Percentiles rank a stretch among this genome's conserved stretches.
These are phyloP conservation scores for Bufo bufo DNA, from an alignment of 2,113 vertebrate genomes.

Conservation along the genomic window DNA sequence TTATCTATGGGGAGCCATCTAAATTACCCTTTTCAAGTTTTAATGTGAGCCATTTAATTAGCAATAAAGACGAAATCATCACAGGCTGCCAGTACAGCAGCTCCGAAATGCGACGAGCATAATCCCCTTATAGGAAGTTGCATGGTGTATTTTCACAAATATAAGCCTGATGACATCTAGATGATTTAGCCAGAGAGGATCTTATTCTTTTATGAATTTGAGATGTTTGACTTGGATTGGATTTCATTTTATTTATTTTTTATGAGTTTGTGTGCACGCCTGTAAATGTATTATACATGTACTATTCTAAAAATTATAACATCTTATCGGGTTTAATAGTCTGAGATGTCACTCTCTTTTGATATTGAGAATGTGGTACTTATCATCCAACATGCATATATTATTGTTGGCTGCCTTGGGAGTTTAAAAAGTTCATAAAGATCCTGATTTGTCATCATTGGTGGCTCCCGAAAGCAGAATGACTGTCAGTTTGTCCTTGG, in stretches of 20 bases:
- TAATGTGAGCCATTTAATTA: conserved; percentile 59
- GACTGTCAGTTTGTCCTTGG: neutral
- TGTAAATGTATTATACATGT: neutral
- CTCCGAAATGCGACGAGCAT: conserved; percentile 11
- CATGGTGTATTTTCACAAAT: conserved; percentile 23
- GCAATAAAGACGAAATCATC: conserved; percentile 56
- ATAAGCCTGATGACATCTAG: conserved; percentile 15
- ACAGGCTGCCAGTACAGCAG: conserved; percentile 40
- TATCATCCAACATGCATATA: neutral
- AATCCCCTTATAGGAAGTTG: conserved; percentile 21
- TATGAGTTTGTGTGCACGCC: neutral
- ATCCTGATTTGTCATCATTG: neutral
- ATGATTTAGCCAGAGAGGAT: conserved; percentile 2
- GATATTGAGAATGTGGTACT: neutral
- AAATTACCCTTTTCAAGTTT: conserved; percentile 60
- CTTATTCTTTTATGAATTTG: conserved; percentile 18
- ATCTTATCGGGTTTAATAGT: neutral
- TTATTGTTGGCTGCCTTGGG: neutral
- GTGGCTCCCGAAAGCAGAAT: neutral
- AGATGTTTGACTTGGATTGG: neutral
- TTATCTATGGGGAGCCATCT: conserved; percentile 59
- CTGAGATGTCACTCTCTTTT: neutral
- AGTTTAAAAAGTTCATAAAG: neutral
- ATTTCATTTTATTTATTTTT: neutral
- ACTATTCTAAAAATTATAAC: neutral